Base-by-base conservation (phyloP, 2,797 vertebrate species). In the Halcyon leucocephala region DNA sequence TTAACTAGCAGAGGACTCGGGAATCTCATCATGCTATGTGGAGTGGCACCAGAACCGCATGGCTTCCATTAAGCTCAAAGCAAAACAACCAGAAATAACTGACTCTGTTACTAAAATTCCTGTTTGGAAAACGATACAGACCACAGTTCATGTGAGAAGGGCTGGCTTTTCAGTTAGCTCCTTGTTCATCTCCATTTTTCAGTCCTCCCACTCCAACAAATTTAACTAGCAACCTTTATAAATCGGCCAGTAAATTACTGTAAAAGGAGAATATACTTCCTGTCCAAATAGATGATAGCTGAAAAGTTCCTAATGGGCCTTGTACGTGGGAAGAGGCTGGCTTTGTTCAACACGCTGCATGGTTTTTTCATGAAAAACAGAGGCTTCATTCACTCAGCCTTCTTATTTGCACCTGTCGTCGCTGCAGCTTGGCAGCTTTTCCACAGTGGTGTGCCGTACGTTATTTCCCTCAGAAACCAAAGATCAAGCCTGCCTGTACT, bases 191-290 rank as follows among this genome's bases (percentile, higher is more conserved):
- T 69, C 35, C 87, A 64, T 72, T 95, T 73, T 89, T 94, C 83
- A 80, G 72, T 64, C 89, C 86, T 94, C 89, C 85, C 66, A 90
- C 88, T 85, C 55, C 79, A 88, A 73, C 48, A 78, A 91, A 97
- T 95, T 91, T 71, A 85, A 92, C 86, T 51, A 91, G 79, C 78
- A 92, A 90, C 57, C 82, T 94, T 92, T 94, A 95, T 74, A 93
- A 91, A 84, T 46, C 3, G 1, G 85, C 76, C 91, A 96, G 81
- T 89, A 93, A 95, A 93, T 95, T 93, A 82, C 28, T 88, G 62
- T 80, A 94, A 88, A 95, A 95, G 69, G 76, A 95, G 90, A 97
- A 96, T 83, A 89, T 91, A 95, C 82, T 84, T 97, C 90, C 93
- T 94, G 82, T 85, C 76, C 93, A 57, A 61, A 84, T 48, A 96